Conservation (phyloP, 2,797 vertebrate genomes). For the Ibycter americanus region DNA sequence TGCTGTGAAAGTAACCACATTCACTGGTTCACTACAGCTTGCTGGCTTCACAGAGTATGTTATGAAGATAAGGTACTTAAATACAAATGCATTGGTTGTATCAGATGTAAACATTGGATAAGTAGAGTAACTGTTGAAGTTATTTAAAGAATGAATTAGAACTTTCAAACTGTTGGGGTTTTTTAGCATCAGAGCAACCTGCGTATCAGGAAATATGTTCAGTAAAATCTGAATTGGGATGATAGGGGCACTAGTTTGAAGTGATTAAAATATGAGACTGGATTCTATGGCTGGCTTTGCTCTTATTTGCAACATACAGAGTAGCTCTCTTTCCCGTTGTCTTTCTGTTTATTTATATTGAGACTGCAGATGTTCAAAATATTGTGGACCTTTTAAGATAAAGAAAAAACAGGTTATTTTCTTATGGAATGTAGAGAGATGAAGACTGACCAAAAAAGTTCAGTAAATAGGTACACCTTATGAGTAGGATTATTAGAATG, state of each 20-base stretch:
- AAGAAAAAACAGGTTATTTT: not conserved
- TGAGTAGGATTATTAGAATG: not conserved
- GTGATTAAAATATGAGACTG: not conserved
- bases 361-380: not conserved
- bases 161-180: not conserved
- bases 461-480: not conserved
- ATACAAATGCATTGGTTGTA: conserved; percentile 18
- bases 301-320: not conserved
- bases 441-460: not conserved
- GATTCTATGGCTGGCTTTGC: not conserved
- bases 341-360: not conserved
- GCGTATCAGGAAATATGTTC: not conserved
- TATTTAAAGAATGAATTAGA: conserved; percentile 18
- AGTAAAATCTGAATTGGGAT: not conserved
- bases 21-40: not conserved
- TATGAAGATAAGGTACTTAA: conserved; percentile 50
- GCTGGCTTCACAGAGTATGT: conserved; percentile 53
- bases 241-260: not conserved
- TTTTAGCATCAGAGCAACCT: not conserved
- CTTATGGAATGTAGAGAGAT: not conserved
- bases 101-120: conserved; percentile 44
- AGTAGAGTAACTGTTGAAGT: conserved; percentile 19
- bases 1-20: not conserved
- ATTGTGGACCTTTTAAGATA: not conserved
- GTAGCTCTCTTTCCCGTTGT: not conserved